Base-by-base conservation (phyloP, 2,113 vertebrate genomes). In the Cygnus atratus region DNA sequence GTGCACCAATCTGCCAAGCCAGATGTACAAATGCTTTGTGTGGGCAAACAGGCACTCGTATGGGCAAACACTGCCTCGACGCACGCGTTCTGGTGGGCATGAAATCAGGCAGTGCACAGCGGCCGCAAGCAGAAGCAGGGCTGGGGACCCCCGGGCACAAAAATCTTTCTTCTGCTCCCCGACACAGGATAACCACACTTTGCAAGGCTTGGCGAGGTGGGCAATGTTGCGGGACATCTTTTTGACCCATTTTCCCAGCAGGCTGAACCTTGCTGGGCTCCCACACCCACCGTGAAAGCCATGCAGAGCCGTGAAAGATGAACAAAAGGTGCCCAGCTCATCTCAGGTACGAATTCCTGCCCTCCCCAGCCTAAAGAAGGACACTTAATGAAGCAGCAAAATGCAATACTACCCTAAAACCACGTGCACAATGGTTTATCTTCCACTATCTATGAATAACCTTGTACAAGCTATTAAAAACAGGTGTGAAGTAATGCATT, bases 1-100 rank as follows among this genome's bases (percentile, higher is more conserved):
- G 95, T 93, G 88, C 95, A 93, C 90, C 95, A 88, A 93, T 97
- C 96, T 97, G 96, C 95, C 93, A 95, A 94, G 63, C 86, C 96
- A 97, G 96, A 95, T 96, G 93, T 95, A 96, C 96, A 84, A 96
- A 95, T 66, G 95, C 26, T 82, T 50, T 89, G 71, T 97, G 96
- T 96, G 88, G 94, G 96, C 96, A 96, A 97, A 97, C 96, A 96
- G 93, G 91, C 81, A 33, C 74, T 89, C 0, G 2, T 85, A 39
- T 96, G 93, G 93, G 93, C 93, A 96, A 97, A 97, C 95, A 97
- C 9, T 79, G 92, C 84, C 63, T 50, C 4, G 61, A 55, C 0
- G 18, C 22, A 6, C 0, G 2, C 0, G 2, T 89, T 93, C 84
- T 48, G 2, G 2, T 52, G 88, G 91, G 96, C 87, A 80, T 0